phyloP scores from a whole-genome alignment of 2,888 invertebrate species.

The Ophion ellenae region DNA sequence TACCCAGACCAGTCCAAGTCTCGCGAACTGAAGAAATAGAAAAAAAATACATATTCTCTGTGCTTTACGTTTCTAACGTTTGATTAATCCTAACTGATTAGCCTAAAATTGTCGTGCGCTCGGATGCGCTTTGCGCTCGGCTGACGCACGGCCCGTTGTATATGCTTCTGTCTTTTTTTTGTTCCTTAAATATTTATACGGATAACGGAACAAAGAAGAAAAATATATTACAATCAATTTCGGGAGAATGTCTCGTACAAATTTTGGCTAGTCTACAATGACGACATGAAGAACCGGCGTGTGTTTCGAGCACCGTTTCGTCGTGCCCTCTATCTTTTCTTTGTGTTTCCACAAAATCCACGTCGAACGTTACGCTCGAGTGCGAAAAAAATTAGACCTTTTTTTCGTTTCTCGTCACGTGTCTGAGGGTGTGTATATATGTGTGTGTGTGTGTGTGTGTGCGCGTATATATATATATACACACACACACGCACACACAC shows the following conservation, averaged over 20 bases:
- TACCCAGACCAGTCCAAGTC: conserved; percentile 42
- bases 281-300: not conserved
- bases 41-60: conserved; percentile 60
- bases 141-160: conserved; percentile 29
- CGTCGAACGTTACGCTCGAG: not conserved
- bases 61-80: conserved; percentile 52
- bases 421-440: conserved; percentile 32
- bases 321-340: not conserved
- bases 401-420: conserved; percentile 16
- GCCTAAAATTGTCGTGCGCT: conserved; percentile 57
- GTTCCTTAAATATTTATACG: conserved; percentile 41
- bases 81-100: conserved; percentile 53
- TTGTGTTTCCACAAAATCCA: not conserved
- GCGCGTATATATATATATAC: not conserved
- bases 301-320: conserved; percentile 9
- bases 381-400: conserved; percentile 19
- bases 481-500: conserved; percentile 39
- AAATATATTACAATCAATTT: conserved; percentile 68
- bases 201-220: conserved; percentile 54
- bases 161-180: not conserved
- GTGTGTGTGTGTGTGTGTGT: conserved; percentile 27
- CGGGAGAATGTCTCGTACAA: conserved; percentile 50
- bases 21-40: conserved; percentile 47
- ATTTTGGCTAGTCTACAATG: conserved; percentile 54
- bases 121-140: conserved; percentile 44